Evolutionary conservation across 2,797 vertebrate species (phyloP).

Genomic region (Intellagama lesueurii): DNA sequence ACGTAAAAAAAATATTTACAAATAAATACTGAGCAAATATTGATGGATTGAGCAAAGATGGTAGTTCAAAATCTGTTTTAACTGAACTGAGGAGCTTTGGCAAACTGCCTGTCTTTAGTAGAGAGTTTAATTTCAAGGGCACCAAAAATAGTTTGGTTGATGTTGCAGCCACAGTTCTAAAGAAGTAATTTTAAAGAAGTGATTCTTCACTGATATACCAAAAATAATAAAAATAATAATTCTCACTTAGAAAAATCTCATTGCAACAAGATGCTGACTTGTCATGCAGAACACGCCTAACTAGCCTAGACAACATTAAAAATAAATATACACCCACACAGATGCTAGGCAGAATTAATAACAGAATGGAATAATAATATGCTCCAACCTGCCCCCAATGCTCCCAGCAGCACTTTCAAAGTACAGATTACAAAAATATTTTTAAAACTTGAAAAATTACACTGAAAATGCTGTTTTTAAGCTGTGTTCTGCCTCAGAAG

Average conservation of each 20-base stretch:
- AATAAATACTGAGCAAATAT: no score
- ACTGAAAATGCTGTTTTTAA: neutral
- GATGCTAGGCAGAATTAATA: neutral
- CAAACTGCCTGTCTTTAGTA: no score
- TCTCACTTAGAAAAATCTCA: neutral
- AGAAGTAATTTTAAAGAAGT: no score
- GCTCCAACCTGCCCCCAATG: neutral
- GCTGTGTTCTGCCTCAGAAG: neutral
- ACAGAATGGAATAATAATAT: neutral
- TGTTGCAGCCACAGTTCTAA: no score
- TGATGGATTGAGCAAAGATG: no score
- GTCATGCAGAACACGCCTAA: neutral
- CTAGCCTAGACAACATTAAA: neutral
- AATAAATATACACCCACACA: neutral
- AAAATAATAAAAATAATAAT: neutral
- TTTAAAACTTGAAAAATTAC: neutral
- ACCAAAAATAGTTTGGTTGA: no score
- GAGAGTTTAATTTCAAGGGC: no score
- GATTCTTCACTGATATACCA: neutral
- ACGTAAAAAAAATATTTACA: no score
- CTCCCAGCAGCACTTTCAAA: neutral
- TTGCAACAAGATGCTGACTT: neutral
- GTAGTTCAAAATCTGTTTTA: no score
- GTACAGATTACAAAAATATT: neutral
- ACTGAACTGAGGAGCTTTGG: no score